These are phyloP conservation scores for Palythoa caribaeorum DNA, from an alignment of 92 coral and sea anemone genomes.

Conservation along the genomic window DNA sequence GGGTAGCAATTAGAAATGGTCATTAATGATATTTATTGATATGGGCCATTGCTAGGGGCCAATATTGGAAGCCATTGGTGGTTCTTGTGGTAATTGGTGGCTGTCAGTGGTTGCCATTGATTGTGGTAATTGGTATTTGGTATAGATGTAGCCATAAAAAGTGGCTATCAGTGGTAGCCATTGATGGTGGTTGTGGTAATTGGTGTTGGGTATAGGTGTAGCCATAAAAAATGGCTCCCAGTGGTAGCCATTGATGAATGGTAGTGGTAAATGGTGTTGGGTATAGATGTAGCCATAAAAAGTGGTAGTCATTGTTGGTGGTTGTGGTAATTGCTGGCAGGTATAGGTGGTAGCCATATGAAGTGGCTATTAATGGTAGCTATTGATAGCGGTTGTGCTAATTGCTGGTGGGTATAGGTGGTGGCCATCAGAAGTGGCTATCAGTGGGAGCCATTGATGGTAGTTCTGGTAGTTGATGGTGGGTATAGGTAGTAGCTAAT, in stretches of 20 bases:
- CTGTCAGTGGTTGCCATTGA: no score
- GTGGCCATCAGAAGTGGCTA: neutral
- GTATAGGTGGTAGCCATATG: neutral
- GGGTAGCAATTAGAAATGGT: no score
- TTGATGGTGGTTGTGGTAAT: neutral
- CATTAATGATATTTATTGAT: no score
- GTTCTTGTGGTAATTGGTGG: neutral
- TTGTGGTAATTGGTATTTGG: no score
- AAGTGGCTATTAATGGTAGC: neutral
- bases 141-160: no score
- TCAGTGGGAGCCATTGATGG: neutral
- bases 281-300: no score
- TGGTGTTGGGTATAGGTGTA: neutral
- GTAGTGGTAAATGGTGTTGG: no score
- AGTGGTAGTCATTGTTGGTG: neutral
- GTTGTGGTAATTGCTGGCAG: neutral
- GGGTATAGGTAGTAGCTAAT: neutral
- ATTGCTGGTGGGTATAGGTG: neutral
- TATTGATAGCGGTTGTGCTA: neutral
- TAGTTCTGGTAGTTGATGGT: neutral
- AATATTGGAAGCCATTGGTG: neutral
- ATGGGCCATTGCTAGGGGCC: no score
- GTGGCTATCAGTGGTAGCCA: neutral
- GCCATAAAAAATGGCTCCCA: no score
- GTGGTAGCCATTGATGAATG: no score